Evolutionary conservation across 2,888 invertebrate species (phyloP), one percentile per base, ranked within the genome.

Genomic region (Melipona bicolor): DNA sequence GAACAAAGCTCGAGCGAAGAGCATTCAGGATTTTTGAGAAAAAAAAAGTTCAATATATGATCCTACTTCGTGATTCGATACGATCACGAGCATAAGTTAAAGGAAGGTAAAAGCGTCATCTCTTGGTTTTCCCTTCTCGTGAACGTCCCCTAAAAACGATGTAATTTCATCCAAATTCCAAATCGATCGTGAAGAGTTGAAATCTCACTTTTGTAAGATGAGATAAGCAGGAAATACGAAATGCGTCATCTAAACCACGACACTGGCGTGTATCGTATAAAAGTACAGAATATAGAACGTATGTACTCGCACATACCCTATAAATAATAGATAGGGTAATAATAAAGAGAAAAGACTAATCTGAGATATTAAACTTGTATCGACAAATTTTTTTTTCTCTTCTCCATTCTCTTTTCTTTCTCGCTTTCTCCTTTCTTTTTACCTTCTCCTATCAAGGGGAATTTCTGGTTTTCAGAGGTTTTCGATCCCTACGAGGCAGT

Each of bases 401-500:
- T 0, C 15, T n/a, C 4, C 11, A 3, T 24, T 19, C 17, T 15
- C 0, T 59, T 21, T 43, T 13, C 3, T 24, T 17, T 15, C 3
- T 59, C 27, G 19, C 4, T 13, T 13, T 36, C 43, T n/a, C 13
- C n/a, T 13, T 2, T 13, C 21, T 36, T 64, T 5, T 11, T 11
- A 36, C 13, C 21, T 64, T 64, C 36, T 21, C 5, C 36, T 11
- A 50, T n/a, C 9, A 13, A 21, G 2, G 5, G n/a, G 9, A 32
- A 62, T n/a, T 32, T n/a, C 19, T 52, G 1, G 17, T 84, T 93
- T 90, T 36, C 94, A 96, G 96, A 85, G 95, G 96, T 4, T 96
- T 96, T 91, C 95, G 94, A 21, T 90, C 94, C 19, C 89, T 94
- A 2, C 94, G 93, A 77, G 94, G 94, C 32, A 94, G 93, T 79